phyloP scores from a whole-genome alignment of 2,113 vertebrate genomes.

The Chlamydotis undulata region DNA sequence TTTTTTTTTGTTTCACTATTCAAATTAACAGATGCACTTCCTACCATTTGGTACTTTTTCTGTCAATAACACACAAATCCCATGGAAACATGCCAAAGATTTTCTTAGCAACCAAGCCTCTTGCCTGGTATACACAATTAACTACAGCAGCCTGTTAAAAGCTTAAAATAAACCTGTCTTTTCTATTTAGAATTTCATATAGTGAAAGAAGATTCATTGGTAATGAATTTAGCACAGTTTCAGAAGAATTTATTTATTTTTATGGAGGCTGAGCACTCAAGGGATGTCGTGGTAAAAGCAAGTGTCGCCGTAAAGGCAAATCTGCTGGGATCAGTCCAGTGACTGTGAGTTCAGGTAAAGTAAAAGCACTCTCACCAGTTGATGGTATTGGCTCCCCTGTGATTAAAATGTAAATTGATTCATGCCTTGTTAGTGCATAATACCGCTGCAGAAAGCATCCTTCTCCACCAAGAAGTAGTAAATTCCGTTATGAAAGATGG shows the following conservation, averaged over 20 bases:
- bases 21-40: slow-evolving; percentile 71
- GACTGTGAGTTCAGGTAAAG: slow-evolving; percentile 34
- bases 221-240: slow-evolving; percentile 69
- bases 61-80: slow-evolving; percentile 61
- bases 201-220: slow-evolving; percentile 65
- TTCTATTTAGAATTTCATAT: slow-evolving; percentile 75
- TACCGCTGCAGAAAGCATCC: neutral
- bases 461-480: neutral
- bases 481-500: neutral
- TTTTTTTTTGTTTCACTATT: slow-evolving; percentile 46
- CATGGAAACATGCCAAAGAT: slow-evolving; percentile 74
- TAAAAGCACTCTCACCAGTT: slow-evolving; percentile 29
- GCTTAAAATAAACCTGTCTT: slow-evolving; percentile 77
- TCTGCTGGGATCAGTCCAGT: slow-evolving; percentile 29
- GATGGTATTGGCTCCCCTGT: neutral
- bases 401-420: slow-evolving; percentile 38
- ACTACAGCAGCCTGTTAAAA: slow-evolving; percentile 73
- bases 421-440: neutral
- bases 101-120: slow-evolving; percentile 79
- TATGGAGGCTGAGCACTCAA: slow-evolving; percentile 56
- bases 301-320: neutral
- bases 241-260: slow-evolving; percentile 67
- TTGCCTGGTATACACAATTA: slow-evolving; percentile 63
- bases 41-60: slow-evolving; percentile 56
- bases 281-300: slow-evolving; percentile 28